These are phyloP conservation scores for Prorops nasuta DNA, from an alignment of 1,140 invertebrate genomes.

Conservation along the genomic window DNA sequence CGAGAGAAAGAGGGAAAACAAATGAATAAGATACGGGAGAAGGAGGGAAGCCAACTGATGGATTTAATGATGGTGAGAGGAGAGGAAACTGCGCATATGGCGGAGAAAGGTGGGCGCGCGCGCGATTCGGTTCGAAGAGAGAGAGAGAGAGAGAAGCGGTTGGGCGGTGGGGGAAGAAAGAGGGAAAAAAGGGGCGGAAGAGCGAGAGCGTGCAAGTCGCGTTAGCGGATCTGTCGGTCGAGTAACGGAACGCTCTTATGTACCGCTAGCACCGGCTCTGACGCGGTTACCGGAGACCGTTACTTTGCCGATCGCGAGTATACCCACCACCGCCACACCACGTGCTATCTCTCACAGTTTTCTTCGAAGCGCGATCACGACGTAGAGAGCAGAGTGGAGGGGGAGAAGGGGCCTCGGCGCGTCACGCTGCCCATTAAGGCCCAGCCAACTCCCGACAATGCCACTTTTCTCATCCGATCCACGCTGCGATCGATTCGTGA, in stretches of 20 bases:
- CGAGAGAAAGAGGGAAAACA: slow-evolving; percentile 9
- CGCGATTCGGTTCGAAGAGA: too few relatives aligned
- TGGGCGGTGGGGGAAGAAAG: slow-evolving; percentile 6
- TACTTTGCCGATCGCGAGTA: slow-evolving; percentile 40
- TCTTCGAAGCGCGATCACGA: slow-evolving; percentile 14
- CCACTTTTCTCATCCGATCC: too few relatives aligned
- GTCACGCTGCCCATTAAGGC: too few relatives aligned
- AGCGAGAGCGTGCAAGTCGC: slow-evolving; percentile 31
- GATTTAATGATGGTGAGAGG: too few relatives aligned
- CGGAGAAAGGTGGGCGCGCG: too few relatives aligned
- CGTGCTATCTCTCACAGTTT: slow-evolving; percentile 43
- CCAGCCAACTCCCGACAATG: too few relatives aligned
- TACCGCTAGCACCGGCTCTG: slow-evolving; percentile 53
- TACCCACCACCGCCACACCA: too few relatives aligned
- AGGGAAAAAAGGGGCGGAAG: slow-evolving; percentile 3
- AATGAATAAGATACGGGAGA: too few relatives aligned
- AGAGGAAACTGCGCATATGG: too few relatives aligned
- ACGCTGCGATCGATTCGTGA: too few relatives aligned
- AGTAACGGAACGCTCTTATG: slow-evolving; percentile 51
- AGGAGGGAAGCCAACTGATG: too few relatives aligned
- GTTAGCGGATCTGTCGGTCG: slow-evolving; percentile 58
- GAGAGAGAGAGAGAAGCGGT: slow-evolving; percentile 10
- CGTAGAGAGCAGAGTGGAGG: slow-evolving; percentile 23
- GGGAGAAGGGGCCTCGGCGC: background rate
- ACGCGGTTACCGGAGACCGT: slow-evolving; percentile 52